Evolutionary conservation across 2,113 vertebrate species (phyloP).

Genomic region (Alectura lathami): DNA sequence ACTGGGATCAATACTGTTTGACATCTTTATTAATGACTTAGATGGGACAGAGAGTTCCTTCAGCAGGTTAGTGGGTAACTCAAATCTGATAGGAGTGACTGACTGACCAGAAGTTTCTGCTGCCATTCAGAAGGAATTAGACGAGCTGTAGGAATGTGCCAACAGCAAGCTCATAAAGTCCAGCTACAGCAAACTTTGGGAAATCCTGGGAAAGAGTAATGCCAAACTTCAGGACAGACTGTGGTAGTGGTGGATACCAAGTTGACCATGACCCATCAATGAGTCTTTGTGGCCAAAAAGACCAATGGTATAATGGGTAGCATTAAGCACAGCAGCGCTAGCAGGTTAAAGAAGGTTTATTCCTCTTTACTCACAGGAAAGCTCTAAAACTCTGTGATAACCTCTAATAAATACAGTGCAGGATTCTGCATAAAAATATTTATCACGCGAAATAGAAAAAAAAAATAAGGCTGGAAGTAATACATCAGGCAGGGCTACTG

Average conservation of each 20-base stretch:
- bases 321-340: background rate
- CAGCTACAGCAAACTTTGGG: background rate
- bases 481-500: background rate
- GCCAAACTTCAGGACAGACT: fast-evolving
- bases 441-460: background rate
- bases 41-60: background rate
- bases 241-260: background rate
- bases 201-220: background rate
- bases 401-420: background rate
- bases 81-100: background rate
- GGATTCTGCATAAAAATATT: background rate
- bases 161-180: background rate
- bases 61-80: background rate
- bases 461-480: background rate
- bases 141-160: background rate
- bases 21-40: background rate
- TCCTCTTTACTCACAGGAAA: background rate
- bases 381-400: background rate
- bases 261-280: background rate
- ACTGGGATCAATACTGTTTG: background rate
- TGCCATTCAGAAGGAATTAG: background rate
- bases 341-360: background rate
- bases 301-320: background rate
- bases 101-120: background rate
- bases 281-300: background rate